Evolutionary conservation across 2,797 vertebrate genomes (phyloP), one percentile per base, ranked within the genome.

Genomic region (Iguana delicatissima): DNA sequence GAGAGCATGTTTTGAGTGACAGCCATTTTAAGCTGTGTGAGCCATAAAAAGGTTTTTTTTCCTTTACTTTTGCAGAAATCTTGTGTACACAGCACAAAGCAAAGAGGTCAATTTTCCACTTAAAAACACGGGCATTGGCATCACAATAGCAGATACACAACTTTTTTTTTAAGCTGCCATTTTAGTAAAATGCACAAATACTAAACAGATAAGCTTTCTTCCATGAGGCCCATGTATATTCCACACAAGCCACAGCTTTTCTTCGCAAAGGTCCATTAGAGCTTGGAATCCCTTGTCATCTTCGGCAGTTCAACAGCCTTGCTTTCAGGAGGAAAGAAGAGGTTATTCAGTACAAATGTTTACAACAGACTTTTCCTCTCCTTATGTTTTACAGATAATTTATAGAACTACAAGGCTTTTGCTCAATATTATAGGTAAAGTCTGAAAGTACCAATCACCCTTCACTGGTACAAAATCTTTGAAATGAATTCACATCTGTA

Each of bases 1-100:
- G 98, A 98, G 97, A 95, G 98, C 98, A 98, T 93, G 96, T 98
- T 98, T 90, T 98, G 98, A 98, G 98, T 97, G 98, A 99, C 98
- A 99, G 98, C 98, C 98, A 98, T 97, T 97, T 98, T 96, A 98
- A 98, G 98, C 98, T 98, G 98, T 97, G 98, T 96, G 98, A 98
- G 98, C 97, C 97, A 97, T 98, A 97, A 98, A 98, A 97, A 97
- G 98, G 97, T 96, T 97, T 97, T 90, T 89, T 91, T 98, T 98
- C 98, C 98, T 98, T 98, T 98, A 97, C 97, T 98, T 98, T 98
- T 98, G 98, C 98, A 98, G 99, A 99, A 98, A 99, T 98, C 98
- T 99, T 98, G 98, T 98, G 98, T 98, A 99, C 98, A 99, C 98
- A 99, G 98, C 98, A 99, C 98, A 99, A 97, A 97, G 97, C 97